Base-by-base conservation (phyloP, 1,140 invertebrate genomes). In the Brachystomella parvula region DNA sequence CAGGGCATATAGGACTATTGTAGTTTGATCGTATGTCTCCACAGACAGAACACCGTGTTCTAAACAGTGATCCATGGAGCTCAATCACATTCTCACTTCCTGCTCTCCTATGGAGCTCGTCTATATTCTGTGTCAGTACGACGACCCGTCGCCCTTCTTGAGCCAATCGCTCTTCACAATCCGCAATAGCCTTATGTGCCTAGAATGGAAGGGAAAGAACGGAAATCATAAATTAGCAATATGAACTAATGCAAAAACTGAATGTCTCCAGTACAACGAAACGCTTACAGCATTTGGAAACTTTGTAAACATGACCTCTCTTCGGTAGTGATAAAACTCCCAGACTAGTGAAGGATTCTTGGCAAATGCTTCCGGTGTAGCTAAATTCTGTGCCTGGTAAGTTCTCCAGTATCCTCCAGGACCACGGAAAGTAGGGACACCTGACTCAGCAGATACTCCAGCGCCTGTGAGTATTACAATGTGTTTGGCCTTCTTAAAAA, bases 61-160 rank as follows among this genome's bases (percentile, higher is more conserved):
- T 88, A 71, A 86, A 92, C 9, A 94, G 78, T 67, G 87, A 89
- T 26, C 86, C 94, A 81, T 97, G 94, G n/a, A 97, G 81, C 77
- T 96, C 92, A 17, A 93, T 80, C 2, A 96, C 77, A 73, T 89
- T 84, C 69, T 84, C 79, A 21, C 89, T 87, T 1, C 93, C 93
- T 21, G 93, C 92, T 76, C 82, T 84, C 64, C 80, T 80, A 81
- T 96, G 93, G 17, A 96, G 79, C 53, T 87, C 87, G 81, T 96
- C 94, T 57, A 96, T 89, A 83, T 97, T 97, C 79, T 96, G 93
- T 1, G 94, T 96, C 35, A 96, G 84, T 1, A 94, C 80, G 33
- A 82, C 84, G 61, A 90, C 82, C 56, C 77, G 78, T 71, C 84
- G 83, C 1, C 83, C 84, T 73, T 86, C 78, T 28, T 78, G 75